Evolutionary conservation across 2,888 invertebrate species (phyloP), one percentile per base, ranked within the genome.

Genomic region (Drosophila ochracea): DNA sequence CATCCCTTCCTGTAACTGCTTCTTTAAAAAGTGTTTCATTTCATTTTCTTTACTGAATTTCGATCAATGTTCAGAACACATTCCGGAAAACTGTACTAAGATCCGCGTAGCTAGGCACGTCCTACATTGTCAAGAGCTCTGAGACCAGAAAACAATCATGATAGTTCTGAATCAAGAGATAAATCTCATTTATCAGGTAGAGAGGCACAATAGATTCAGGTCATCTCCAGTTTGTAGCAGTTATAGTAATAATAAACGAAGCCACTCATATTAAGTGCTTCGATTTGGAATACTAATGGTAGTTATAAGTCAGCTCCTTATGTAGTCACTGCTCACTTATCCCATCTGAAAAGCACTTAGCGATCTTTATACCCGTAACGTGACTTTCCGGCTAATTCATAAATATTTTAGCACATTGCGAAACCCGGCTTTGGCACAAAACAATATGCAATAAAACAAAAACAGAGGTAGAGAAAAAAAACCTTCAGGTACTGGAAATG

Each of bases 391-490:
- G 63, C 53, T 78, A 78, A 78, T 84, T 82, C 82, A 84, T 82
- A 70, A 84, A 84, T 82, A 70, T 82, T 82, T 84, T 83, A 83
- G 68, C 84, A 80, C 81, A 57, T 75, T 71, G 54, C 57, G 55
- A 57, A 63, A 57, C 60, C 25, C 41, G 64, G 31, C 25, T 35
- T 16, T 47, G 47, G 47, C 52, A 28, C 57, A 31, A 60, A 52
- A 63, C 70, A 68, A 62, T 60, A 59, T 72, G 63, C 82, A 65
- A 53, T 62, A 73, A 67, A 65, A 53, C 62, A 67, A 67, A 66
- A 69, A 53, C 52, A 59, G 58, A 58, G 53, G 73, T 43, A 65
- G 28, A 35, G 31, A 31, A 39, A 52, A 41, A 59, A 52, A 47
- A 25, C 55, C n/a, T 28, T 25, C 65, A 66, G 28, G 50, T 61